These are phyloP conservation scores for Pardalotus punctatus DNA, from an alignment of 2,113 vertebrate genomes.

Conservation along the genomic window DNA sequence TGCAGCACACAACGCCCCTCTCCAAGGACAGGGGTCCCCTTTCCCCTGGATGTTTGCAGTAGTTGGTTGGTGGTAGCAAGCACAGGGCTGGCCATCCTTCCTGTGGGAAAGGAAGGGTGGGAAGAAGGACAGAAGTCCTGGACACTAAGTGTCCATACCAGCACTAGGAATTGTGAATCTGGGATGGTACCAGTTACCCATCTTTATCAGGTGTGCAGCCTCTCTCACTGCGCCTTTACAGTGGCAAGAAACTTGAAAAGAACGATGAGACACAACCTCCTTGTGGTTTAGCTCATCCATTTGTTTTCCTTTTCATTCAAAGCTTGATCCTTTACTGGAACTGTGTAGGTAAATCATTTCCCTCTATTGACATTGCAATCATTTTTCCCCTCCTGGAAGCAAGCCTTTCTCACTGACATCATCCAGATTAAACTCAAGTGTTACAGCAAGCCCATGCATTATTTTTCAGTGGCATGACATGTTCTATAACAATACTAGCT, in stretches of 20 bases:
- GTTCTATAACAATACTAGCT: background rate
- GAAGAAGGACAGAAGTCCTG: background rate
- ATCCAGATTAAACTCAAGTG: constrained; percentile 3
- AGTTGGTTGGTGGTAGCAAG: background rate
- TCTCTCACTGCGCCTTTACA: background rate
- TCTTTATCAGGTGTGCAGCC: background rate
- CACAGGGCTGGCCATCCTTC: background rate
- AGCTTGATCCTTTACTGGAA: constrained; percentile 10
- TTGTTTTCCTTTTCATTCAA: constrained; percentile 23
- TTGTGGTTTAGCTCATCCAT: background rate
- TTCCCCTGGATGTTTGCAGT: background rate
- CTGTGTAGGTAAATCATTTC: background rate
- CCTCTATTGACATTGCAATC: background rate
- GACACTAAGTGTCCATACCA: background rate
- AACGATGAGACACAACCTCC: background rate
- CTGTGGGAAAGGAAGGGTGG: background rate
- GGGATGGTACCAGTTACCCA: background rate
- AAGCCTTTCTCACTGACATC: constrained; percentile 1
- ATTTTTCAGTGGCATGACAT: background rate
- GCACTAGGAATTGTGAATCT: background rate
- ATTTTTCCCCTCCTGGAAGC: constrained; percentile 31
- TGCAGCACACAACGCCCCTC: background rate
- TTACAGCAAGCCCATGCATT: background rate
- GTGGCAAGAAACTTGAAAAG: background rate
- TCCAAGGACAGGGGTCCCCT: background rate